phyloP scores from a whole-genome alignment of 2,888 invertebrate species.

The Coenonympha glycerion region DNA sequence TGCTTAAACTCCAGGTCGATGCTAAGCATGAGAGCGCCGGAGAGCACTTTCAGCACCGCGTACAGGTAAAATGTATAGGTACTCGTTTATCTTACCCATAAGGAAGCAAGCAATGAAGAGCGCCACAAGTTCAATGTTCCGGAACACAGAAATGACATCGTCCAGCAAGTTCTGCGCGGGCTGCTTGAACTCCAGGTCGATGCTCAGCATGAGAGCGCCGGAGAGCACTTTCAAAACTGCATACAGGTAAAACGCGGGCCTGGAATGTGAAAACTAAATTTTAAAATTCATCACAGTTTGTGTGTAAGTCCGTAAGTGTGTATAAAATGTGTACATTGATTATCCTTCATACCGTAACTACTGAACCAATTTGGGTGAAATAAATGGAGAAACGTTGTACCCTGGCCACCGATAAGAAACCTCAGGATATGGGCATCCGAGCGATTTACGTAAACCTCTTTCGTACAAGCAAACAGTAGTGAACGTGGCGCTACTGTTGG shows the following conservation, averaged over 20 bases:
- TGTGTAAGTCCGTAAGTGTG: no score
- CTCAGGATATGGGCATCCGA: no score
- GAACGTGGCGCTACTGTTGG: no score
- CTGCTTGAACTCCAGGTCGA: slow-evolving; percentile 84
- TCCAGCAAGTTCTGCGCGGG: slow-evolving; percentile 82
- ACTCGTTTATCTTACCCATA: slow-evolving; percentile 77
- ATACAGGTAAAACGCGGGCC: slow-evolving; percentile 87
- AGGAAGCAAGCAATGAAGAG: slow-evolving; percentile 83
- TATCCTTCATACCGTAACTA: no score
- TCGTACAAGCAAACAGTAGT: no score
- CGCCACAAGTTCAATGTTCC: slow-evolving; percentile 81
- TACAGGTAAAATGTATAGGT: slow-evolving; percentile 80
- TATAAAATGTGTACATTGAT: no score
- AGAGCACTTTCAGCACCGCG: slow-evolving; percentile 80
- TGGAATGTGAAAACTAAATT: slow-evolving; percentile 42
- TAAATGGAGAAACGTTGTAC: no score
- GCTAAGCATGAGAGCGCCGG: slow-evolving; percentile 80
- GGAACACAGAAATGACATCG: slow-evolving; percentile 81
- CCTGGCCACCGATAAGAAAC: no score
- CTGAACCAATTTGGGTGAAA: no score
- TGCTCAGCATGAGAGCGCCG: slow-evolving; percentile 80
- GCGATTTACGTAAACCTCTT: no score
- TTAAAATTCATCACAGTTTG: neutral
- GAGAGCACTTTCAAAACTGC: slow-evolving; percentile 81
- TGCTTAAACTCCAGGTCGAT: slow-evolving; percentile 85